Evolutionary conservation across 2,797 vertebrate species (phyloP), one percentile per base, ranked within the genome.

Genomic region (Huso huso): DNA sequence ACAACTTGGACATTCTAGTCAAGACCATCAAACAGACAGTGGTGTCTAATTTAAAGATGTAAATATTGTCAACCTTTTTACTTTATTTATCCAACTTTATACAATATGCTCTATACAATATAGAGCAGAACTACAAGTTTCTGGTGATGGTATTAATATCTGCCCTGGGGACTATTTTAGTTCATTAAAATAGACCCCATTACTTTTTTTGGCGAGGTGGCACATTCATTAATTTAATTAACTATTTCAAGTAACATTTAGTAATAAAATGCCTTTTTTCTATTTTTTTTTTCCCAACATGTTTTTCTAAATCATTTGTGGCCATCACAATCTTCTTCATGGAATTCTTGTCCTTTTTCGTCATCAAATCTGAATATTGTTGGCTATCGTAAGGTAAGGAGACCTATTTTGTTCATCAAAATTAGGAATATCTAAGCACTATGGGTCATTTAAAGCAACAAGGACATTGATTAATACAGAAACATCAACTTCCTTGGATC

Each of bases 341-440:
- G 77, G 81, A 74, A 75, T 72, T 71, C 71, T 79, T 55, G 70
- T 66, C 65, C 51, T 62, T 75, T 76, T 65, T 76, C 13, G 0
- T 59, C 69, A 70, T 72, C 76, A 62, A 71, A 74, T 84, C 83
- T 93, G 79, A 86, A 89, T 90, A 89, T 82, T 76, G 78, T 87
- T 94, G 97, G 97, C 97, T 93, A 84, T 92, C 77, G 96, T 94
- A 99, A 99, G 96, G 96, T 99, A 99, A 99, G 96, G 93, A 94
- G 95, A 92, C 93, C 86, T 90, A 88, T 82, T 90, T 85, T 86
- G 78, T 83, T 84, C 86, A 71, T 84, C 76, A 86, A 81, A 87
- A 79, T 85, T 82, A 82, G 68, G 81, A 75, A 75, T 77, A 76
- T 74, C 74, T 76, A 66, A 74, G 72, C 74, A 75, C 55, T 75